phyloP scores from a whole-genome alignment of 2,113 vertebrate species.

The Hirundichthys speculiger region DNA sequence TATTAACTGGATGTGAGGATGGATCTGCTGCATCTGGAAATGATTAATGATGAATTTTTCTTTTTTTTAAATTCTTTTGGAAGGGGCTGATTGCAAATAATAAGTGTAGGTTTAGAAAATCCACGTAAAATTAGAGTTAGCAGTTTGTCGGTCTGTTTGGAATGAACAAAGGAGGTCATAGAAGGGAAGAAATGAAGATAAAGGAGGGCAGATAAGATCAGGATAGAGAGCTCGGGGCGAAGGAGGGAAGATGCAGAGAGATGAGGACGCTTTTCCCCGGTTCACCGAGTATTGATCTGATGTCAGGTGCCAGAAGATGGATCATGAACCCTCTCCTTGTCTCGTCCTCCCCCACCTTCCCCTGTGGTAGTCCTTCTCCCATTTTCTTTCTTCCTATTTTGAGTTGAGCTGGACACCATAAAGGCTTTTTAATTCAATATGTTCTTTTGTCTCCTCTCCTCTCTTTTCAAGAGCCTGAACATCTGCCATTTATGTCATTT shows the following conservation, averaged over 20 bases:
- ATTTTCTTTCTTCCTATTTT: neutral
- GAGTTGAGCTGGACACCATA: conserved; percentile 4
- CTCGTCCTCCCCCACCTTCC: conserved; percentile 30
- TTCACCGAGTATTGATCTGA: conserved; percentile 68
- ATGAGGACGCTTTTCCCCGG: conserved; percentile 47
- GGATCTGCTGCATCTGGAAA: conserved; percentile 62
- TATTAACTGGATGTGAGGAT: conserved; percentile 66
- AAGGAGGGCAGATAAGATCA: conserved; percentile 21
- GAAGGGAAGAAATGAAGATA: conserved; percentile 11
- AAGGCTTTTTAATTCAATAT: neutral
- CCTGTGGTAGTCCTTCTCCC: conserved; percentile 11
- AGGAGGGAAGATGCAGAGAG: conserved; percentile 32
- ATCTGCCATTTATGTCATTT: too few species aligned
- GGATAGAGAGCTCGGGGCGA: conserved; percentile 11
- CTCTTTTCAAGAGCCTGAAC: too few species aligned
- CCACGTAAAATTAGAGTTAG: too few species aligned
- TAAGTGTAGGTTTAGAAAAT: too few species aligned
- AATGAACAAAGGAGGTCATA: conserved; percentile 34
- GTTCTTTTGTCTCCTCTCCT: conserved; percentile 4
- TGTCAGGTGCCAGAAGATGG: conserved; percentile 68
- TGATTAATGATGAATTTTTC: conserved; percentile 46
- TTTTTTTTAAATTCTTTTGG: too few species aligned
- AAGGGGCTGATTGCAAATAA: too few species aligned
- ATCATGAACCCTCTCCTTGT: conserved; percentile 43
- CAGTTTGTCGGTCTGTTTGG: neutral